Conservation (phyloP, 2,113 vertebrate species). For the Seriola rivoliana region DNA sequence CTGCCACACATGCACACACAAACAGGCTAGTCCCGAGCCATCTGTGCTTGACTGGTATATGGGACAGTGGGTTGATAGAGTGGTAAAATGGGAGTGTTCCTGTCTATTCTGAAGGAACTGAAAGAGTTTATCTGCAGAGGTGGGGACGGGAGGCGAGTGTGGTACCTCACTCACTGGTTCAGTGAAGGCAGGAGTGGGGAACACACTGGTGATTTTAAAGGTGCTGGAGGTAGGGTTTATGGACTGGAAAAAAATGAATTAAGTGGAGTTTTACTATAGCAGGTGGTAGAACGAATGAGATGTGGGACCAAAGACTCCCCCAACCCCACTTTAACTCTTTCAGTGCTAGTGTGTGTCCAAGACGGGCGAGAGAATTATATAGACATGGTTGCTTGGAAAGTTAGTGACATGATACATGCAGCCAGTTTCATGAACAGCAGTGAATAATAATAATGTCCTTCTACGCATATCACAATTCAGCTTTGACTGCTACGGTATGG, state of each 20-base stretch:
- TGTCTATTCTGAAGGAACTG: constrained; percentile 87
- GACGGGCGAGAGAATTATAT: constrained; percentile 2
- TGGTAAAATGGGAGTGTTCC: constrained; percentile 84
- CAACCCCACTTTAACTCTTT: constrained; percentile 15
- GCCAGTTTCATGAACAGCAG: neutral
- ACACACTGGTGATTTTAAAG: constrained; percentile 54
- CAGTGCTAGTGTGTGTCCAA: constrained; percentile 5
- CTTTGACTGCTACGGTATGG: neutral
- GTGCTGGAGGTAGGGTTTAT: constrained; percentile 60
- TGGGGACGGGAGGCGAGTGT: constrained; percentile 71
- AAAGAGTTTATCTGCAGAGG: constrained; percentile 80
- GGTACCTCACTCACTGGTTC: constrained; percentile 71
- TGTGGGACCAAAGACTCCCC: constrained; percentile 43
- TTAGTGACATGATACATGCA: neutral
- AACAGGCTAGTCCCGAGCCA: constrained; percentile 34
- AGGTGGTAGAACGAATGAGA: constrained; percentile 54
- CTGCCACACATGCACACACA: constrained; percentile 54
- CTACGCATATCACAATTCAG: neutral
- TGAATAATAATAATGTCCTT: constrained; percentile 1
- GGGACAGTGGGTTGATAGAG: constrained; percentile 75
- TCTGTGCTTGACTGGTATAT: constrained; percentile 65
- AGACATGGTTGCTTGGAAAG: neutral
- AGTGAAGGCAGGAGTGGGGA: constrained; percentile 53
- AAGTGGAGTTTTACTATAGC: constrained; percentile 69
- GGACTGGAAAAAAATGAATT: constrained; percentile 63